Conservation (phyloP, 2,797 vertebrate species). For the Craterocephalus amniculus region DNA sequence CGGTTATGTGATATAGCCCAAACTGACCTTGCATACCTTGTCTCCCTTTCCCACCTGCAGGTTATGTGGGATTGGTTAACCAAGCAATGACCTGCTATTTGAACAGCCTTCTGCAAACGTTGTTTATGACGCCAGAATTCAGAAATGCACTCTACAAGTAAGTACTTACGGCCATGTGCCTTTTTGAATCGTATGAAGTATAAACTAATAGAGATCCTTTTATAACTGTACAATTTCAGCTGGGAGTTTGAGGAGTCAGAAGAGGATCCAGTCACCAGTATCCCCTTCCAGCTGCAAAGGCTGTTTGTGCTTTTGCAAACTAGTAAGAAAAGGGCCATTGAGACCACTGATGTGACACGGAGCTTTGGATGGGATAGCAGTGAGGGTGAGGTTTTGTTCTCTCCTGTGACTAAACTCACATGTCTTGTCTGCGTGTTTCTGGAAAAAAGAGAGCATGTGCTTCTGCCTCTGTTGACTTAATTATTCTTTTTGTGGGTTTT, state of each 20-base stretch:
- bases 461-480: slow-evolving; percentile 18
- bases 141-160: slow-evolving; percentile 99
- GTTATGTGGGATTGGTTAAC: slow-evolving; percentile 98
- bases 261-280: slow-evolving; percentile 96
- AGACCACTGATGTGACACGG: slow-evolving; percentile 97
- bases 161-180: slow-evolving; percentile 58
- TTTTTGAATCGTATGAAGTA: background rate
- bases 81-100: slow-evolving; percentile 99
- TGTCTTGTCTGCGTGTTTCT: slow-evolving; percentile 21
- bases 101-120: slow-evolving; percentile 98
- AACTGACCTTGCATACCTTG: background rate
- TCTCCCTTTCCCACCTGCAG: slow-evolving; percentile 68
- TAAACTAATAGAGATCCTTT: background rate
- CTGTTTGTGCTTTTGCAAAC: slow-evolving; percentile 97
- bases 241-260: slow-evolving; percentile 99
- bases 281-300: slow-evolving; percentile 97
- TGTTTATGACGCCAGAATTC: slow-evolving; percentile 99
- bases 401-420: slow-evolving; percentile 39
- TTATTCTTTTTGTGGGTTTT: slow-evolving; percentile 12
- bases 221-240: slow-evolving; percentile 70
- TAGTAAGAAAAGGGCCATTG: slow-evolving; percentile 98
- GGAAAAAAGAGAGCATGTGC: slow-evolving; percentile 16
- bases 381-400: slow-evolving; percentile 86
- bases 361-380: slow-evolving; percentile 99
- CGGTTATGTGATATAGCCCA: background rate